Evolutionary conservation across 2,797 vertebrate species (phyloP), one percentile per base, ranked within the genome.

Genomic region (Kryptolebias ocellatus): DNA sequence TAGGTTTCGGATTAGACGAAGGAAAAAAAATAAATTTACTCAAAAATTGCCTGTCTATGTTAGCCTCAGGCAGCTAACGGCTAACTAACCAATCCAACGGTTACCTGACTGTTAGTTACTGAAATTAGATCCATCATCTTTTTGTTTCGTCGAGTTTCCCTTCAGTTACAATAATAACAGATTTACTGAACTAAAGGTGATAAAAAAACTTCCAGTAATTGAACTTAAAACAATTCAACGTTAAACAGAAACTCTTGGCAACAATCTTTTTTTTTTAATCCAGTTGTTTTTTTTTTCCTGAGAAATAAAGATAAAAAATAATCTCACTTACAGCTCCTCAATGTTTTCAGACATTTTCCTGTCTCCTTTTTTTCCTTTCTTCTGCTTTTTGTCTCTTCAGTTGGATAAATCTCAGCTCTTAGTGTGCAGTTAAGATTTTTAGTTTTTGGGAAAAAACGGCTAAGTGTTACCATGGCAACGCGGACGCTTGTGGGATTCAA

Each of bases 271-370:
- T 24, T 10, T 39, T 39, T 37, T 8, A 37, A 37, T 37, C 9
- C 37, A 39, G 8, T 2, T 39, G 37, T 39, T 10, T 39, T 10
- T 39, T 39, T 39, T 10, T 10, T 39, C 2, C 2, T 10, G 37
- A 39, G 9, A 11, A 39, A 34, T 34, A 34, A 39, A 39, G 1
- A 39, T 10, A 39, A 10, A 39, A 39, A 39, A 34, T 39, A 2
- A 15, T 4, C 1, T 54, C 3, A 83, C 83, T 87, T 16, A 87
- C 80, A 78, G 27, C 0, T 73, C 67, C 14, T 79, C 61, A 0
- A 60, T 2, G 54, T 77, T 61, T 15, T 78, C 67, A 1, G 73
- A 62, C 69, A 65, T 83, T 2, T 60, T 56, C 3, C 24, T 5
- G 11, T 3, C 20, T 20, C n/a, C 4, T 0, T 24, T 24, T 24